phyloP scores from a whole-genome alignment of 2,888 invertebrate genomes.

The Drosophila mulleri region DNA sequence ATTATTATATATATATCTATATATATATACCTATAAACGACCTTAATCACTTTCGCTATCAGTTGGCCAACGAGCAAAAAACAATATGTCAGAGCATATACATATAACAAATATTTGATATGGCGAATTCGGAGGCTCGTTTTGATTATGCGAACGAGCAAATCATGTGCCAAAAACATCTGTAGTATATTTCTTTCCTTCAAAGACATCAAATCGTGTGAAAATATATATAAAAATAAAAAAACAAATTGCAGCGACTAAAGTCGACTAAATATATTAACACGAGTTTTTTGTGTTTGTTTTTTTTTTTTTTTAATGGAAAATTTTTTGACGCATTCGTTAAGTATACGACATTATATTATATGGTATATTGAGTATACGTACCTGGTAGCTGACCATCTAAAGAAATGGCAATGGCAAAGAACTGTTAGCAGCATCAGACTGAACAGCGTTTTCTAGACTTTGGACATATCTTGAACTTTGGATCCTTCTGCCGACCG shows the following conservation, averaged over 20 bases:
- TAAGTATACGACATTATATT: conserved; percentile 21
- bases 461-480: conserved; percentile 52
- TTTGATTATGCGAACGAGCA: conserved; percentile 31
- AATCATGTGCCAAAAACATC: conserved; percentile 64
- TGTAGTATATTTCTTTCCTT: conserved; percentile 3
- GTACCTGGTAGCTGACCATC: conserved; percentile 22
- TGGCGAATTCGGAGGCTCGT: conserved; percentile 18
- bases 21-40: not conserved
- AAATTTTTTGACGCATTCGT: conserved; percentile 24
- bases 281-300: conserved; percentile 3
- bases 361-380: conserved; percentile 12
- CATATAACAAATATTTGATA: conserved; percentile 31
- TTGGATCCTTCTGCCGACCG: conserved; percentile 44
- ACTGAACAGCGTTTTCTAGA: conserved; percentile 17
- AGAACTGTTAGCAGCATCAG: conserved; percentile 26
- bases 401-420: conserved; percentile 8
- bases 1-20: not conserved
- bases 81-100: conserved; percentile 20
- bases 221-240: not conserved
- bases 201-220: conserved; percentile 8
- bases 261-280: conserved; percentile 15
- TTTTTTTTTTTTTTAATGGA: conserved; percentile 26
- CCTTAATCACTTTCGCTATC: conserved; percentile 55
- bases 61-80: conserved; percentile 16
- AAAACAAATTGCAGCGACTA: conserved; percentile 6